Percentiles rank a stretch among this genome's conserved stretches.
Conservation (phyloP, 2,888 invertebrate genomes). For the Homarus gammarus region DNA sequence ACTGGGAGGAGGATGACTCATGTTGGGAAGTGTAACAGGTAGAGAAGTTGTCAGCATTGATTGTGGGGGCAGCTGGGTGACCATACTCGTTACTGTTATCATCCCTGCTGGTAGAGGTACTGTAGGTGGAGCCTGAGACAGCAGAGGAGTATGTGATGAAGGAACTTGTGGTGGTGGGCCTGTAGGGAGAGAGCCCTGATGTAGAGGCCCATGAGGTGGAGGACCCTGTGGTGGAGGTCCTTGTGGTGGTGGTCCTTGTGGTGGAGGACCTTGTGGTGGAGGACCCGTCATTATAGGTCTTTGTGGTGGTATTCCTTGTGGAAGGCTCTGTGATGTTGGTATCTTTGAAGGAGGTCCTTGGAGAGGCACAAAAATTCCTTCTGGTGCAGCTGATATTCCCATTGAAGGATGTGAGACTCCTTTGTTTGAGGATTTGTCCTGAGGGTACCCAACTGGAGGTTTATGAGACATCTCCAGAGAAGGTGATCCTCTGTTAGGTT, state of each 20-base stretch:
- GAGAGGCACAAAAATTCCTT: constrained; percentile 16
- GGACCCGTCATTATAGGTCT: constrained; percentile 12
- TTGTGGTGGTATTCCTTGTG: background rate
- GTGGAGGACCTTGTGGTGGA: constrained; percentile 10
- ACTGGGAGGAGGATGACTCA: constrained; percentile 19
- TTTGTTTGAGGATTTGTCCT: background rate
- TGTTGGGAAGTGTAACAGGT: background rate
- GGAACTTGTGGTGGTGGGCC: constrained; percentile 22
- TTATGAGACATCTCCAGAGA: constrained; percentile 27
- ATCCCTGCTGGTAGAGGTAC: background rate
- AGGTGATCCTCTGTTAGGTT: constrained; percentile 31
- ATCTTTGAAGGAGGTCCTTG: constrained; percentile 39
- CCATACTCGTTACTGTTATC: background rate
- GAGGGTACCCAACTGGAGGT: background rate
- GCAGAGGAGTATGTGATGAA: background rate
- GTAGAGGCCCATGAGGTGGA: background rate
- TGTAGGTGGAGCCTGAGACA: background rate
- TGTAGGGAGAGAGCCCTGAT: background rate
- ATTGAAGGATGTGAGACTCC: background rate
- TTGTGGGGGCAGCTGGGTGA: constrained; percentile 25
- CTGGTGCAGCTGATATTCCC: background rate
- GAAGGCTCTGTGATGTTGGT: constrained; percentile 2
- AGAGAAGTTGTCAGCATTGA: background rate
- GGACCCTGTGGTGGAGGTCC: constrained; percentile 24
- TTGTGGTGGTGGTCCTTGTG: background rate